Base-by-base conservation (phyloP, 2,888 invertebrate genomes). In the Aphrophora alni region DNA sequence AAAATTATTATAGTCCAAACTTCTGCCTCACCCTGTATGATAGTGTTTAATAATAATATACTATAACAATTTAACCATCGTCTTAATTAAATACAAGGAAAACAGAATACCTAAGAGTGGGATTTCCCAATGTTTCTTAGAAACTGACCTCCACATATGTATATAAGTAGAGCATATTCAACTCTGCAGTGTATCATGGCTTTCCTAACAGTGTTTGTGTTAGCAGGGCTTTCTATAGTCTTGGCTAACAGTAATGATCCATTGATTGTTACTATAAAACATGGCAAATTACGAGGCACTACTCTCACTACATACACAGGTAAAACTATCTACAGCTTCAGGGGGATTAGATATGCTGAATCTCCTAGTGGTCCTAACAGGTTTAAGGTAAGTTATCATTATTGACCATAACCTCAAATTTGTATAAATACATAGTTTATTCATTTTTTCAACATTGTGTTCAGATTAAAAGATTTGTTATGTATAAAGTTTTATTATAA, bases 301-400 rank as follows among this genome's bases (percentile, higher is more conserved):
- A 68, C 5, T 24, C 38, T 59, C 14, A 25, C 59, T 25, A 70
- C 81, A 33, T 81, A 74, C 73, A 81, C 81, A 1, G 77, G 77
- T 38, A 59, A 74, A 25, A 25, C 25, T 25, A 75, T 81, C 26
- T 44, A 73, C n/a, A 59, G 77, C 17, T 81, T 81, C 28, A 78
- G 72, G n/a, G 81, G 77, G 17, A 44, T 81, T 0, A 38, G 69
- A 1, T 81, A 74, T 70, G 81, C 81, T n/a, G 78, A 78, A 28
- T 38, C 81, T 17, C 81, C 81, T 10, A 38, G 71, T 12, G 81
- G 81, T n/a, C 7, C 28, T 1, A 44, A 75, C 26, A 72, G 81
- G 38, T 69, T 81, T 21, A 81, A 81, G 81, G 81, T 81, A 81
- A 69, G 59, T 24, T 17, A 7, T 24, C n/a, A 72, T 21, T 17